Conservation (phyloP, 2,797 vertebrate species). For the Tolypeutes matacus region DNA sequence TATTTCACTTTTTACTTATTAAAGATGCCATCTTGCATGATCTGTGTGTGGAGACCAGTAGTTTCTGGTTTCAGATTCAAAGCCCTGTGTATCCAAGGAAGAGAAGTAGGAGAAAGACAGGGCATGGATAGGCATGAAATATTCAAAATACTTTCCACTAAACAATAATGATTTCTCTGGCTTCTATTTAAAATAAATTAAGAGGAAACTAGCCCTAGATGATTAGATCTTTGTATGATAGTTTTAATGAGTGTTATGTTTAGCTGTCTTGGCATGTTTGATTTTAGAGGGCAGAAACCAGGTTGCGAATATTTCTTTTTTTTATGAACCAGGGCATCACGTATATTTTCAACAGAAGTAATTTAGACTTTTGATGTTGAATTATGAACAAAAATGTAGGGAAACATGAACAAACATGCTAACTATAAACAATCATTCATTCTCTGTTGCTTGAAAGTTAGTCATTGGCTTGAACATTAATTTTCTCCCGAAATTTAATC, state of each 20-base stretch:
- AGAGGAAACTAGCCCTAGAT: background rate
- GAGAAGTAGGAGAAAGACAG: background rate
- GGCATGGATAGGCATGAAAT: background rate
- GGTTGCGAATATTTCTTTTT: background rate
- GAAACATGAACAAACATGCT: background rate
- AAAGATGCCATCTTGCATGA: background rate
- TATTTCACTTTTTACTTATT: background rate
- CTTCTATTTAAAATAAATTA: background rate
- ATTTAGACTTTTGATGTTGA: constrained; percentile 42
- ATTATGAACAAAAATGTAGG: background rate
- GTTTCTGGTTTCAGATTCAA: background rate
- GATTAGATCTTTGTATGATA: constrained; percentile 13
- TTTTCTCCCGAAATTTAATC: constrained; percentile 57
- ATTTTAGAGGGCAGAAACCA: background rate
- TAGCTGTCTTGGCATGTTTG: background rate
- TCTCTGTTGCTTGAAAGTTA: constrained; percentile 9
- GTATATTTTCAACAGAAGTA: constrained; percentile 2
- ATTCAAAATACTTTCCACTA: background rate
- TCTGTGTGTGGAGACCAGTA: background rate
- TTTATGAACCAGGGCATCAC: background rate
- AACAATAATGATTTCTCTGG: background rate
- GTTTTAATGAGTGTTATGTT: background rate
- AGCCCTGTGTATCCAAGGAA: background rate
- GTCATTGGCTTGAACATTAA: constrained; percentile 8
- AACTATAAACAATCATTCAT: constrained; percentile 49